These are phyloP conservation scores for Aphrocallistes beatrix DNA, from an alignment of 37 sponge, comb jelly and placozoan species.

Conservation along the genomic window DNA sequence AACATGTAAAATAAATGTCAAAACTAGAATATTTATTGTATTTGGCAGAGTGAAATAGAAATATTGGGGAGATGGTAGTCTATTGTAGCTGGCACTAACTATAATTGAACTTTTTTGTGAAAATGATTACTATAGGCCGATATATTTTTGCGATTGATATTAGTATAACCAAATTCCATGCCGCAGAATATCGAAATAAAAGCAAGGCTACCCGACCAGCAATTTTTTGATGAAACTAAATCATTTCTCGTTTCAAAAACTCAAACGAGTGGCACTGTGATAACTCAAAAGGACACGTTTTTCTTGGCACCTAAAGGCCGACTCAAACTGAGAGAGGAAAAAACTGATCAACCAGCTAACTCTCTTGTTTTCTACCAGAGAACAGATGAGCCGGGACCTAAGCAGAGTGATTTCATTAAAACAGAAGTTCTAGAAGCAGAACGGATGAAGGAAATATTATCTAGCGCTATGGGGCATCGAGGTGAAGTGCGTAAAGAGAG, in stretches of 20 bases:
- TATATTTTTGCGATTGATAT: too few species aligned
- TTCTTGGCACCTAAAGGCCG: not conserved
- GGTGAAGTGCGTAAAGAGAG: not conserved
- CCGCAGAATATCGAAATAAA: constrained; percentile 14
- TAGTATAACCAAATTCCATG: too few species aligned
- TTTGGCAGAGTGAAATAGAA: too few species aligned
- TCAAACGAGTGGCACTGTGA: not conserved
- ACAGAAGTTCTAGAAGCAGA: not conserved
- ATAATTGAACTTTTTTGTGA: too few species aligned
- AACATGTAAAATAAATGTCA: too few species aligned
- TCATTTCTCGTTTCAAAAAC: not conserved
- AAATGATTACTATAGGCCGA: too few species aligned
- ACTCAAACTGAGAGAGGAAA: constrained; percentile 16
- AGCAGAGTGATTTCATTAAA: not conserved
- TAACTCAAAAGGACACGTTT: constrained; percentile 13
- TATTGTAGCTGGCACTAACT: too few species aligned
- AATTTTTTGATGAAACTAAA: not conserved
- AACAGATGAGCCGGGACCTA: constrained; percentile 8
- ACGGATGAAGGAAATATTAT: not conserved
- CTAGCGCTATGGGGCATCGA: not conserved
- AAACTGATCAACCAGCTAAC: not conserved
- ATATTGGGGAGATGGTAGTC: too few species aligned
- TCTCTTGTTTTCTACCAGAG: not conserved
- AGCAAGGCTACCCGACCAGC: not conserved
- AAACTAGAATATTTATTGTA: too few species aligned